Conservation (phyloP, 2,888 invertebrate genomes). For the Pseudococcus jackbeardsleyi region DNA sequence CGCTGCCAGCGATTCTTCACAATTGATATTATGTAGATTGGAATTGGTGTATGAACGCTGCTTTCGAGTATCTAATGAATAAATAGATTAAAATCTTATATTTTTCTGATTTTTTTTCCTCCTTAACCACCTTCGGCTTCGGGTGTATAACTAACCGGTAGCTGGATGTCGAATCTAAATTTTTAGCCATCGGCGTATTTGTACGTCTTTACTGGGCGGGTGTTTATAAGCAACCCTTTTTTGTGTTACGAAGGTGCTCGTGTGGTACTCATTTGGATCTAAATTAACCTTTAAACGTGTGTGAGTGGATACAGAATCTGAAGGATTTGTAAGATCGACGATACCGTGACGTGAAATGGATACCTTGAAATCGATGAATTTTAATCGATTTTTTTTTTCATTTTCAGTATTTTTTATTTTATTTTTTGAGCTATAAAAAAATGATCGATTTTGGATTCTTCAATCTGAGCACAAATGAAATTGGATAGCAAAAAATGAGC, state of each 20-base stretch:
- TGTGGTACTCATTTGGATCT: not conserved
- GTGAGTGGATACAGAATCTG: not conserved
- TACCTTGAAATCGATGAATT: no score
- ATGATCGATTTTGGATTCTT: no score
- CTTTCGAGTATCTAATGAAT: constrained; percentile 32
- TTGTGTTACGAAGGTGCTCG: not conserved
- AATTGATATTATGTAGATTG: constrained; percentile 63
- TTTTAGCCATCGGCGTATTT: not conserved
- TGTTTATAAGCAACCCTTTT: not conserved
- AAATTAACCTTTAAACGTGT: not conserved
- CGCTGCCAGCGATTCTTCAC: constrained; percentile 57
- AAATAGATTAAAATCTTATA: constrained; percentile 49
- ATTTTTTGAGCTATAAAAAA: no score
- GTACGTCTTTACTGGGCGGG: constrained; percentile 15
- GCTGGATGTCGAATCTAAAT: constrained; percentile 9
- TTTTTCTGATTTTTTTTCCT: not conserved
- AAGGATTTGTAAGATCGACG: not conserved
- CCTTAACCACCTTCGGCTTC: not conserved
- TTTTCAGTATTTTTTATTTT: no score
- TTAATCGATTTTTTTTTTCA: no score
- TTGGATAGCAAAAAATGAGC: no score
- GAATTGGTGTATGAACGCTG: constrained; percentile 9
- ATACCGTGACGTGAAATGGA: no score
- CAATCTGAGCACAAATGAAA: no score
- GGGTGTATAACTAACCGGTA: constrained; percentile 33